Evolutionary conservation across 2,888 invertebrate genomes (phyloP), one percentile per base, ranked within the genome.

Genomic region (Carpatolechia fugitivella): DNA sequence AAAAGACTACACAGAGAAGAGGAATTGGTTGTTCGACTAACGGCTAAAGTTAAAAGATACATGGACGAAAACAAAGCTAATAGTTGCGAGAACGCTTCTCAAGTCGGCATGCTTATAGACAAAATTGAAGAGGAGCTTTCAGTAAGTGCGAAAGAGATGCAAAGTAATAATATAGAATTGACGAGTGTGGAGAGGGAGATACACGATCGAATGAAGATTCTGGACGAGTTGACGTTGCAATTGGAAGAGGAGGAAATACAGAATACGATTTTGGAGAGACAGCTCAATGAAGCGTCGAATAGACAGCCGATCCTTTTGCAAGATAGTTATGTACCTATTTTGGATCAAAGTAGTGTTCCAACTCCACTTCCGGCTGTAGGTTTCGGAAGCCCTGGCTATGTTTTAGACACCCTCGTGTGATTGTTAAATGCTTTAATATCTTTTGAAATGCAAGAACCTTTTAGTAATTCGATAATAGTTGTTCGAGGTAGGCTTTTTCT

Each of bases 1-100:
- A 94, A 95, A 72, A 91, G 93, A 68, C 81, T 96, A 56, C 93
- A 95, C 56, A 91, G 93, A 56, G 95, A 95, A 74, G 95, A 95
- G 72, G 95, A 95, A 73, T 82, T 92, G 55, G 88, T 96, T 1
- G 93, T 94, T 3, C 89, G 94, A 63, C 74, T 96, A 36, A 92
- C 93, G 31, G 91, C 92, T 2, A 93, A 93, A 78, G 91, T 93
- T 4, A 92, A 92, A 64, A 82, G 93, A 58, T 92, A 93, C 65
- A 85, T 87, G 66, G 90, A 91, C 47, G 91, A 91, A 62, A 88
- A 91, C 49, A 88, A 84, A 63, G 90, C 82, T 0, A 85, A 89
- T 36, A 88, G 88, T 50, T 90, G 90, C 65, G 89, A 89, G 60
- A 91, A 86, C 54, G 89, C 80, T 16, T 72, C 88, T 0, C 89